phyloP scores from a whole-genome alignment of 2,888 invertebrate genomes.

The Pandemis corylana region DNA sequence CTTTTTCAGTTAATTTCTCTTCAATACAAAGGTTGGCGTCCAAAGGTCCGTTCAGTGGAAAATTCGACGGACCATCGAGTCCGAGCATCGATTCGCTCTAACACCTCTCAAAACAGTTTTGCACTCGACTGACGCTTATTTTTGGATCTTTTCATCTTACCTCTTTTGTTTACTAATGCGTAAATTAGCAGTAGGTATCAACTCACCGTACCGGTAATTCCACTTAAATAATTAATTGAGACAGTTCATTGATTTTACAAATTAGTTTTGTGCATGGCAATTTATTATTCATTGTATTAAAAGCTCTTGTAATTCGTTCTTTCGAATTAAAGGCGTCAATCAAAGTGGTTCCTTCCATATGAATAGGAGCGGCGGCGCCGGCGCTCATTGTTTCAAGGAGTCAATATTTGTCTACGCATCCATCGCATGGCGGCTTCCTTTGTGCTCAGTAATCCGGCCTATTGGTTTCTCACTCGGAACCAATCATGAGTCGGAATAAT shows the following conservation, averaged over 20 bases:
- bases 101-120: constrained; percentile 83
- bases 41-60: constrained; percentile 81
- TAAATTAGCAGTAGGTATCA: constrained; percentile 58
- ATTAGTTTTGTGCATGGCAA: not conserved
- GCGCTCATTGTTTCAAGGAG: constrained; percentile 78
- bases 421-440: constrained; percentile 69
- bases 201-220: constrained; percentile 26
- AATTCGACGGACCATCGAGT: constrained; percentile 82
- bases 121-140: constrained; percentile 80
- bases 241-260: not conserved
- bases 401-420: constrained; percentile 82
- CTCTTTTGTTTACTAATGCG: constrained; percentile 74
- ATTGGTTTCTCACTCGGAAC: constrained; percentile 72
- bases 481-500: constrained; percentile 82
- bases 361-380: constrained; percentile 55
- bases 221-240: constrained; percentile 18
- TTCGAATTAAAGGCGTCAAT: constrained; percentile 63
- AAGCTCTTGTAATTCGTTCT: constrained; percentile 43
- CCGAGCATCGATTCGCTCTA: constrained; percentile 77
- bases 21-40: constrained; percentile 79
- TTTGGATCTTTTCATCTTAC: constrained; percentile 82
- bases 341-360: constrained; percentile 62
- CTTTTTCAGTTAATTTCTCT: constrained; percentile 77
- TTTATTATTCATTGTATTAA: not conserved
- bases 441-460: constrained; percentile 74